Conservation (phyloP, 2,797 vertebrate species). For the Urocyon cinereoargenteus region DNA sequence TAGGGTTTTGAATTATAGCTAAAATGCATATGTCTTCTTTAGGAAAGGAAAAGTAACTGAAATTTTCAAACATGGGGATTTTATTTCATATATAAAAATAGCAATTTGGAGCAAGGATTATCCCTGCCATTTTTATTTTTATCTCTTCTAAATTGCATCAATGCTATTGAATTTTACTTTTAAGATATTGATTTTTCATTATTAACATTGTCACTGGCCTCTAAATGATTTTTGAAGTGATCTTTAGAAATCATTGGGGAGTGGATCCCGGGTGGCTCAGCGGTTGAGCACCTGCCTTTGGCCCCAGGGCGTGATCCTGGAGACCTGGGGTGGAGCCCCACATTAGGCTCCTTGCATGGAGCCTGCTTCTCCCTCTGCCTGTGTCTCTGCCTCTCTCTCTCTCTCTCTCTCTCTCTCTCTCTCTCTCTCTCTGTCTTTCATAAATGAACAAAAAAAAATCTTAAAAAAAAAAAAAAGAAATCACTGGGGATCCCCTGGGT, state of each 20-base stretch:
- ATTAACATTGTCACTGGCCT: not conserved
- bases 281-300: too few relatives aligned
- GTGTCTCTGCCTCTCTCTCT: too few relatives aligned
- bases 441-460: too few relatives aligned
- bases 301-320: too few relatives aligned
- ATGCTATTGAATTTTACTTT: not conserved
- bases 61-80: conserved; percentile 13
- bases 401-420: too few relatives aligned
- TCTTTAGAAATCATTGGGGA: not conserved
- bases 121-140: not conserved
- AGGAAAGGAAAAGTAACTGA: conserved; percentile 52
- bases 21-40: conserved; percentile 44
- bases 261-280: too few relatives aligned
- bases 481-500: too few relatives aligned
- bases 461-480: too few relatives aligned
- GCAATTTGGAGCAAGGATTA: conserved; percentile 34
- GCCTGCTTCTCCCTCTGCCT: too few relatives aligned
- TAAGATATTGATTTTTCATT: conserved; percentile 36
- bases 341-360: too few relatives aligned
- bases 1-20: conserved; percentile 51
- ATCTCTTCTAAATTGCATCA: conserved; percentile 6
- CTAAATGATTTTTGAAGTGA: not conserved
- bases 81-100: conserved; percentile 37
- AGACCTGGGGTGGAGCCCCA: too few relatives aligned
- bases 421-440: too few relatives aligned